These are phyloP conservation scores for Chirona hameri DNA, from an alignment of 2,888 invertebrate genomes.

Conservation along the genomic window DNA sequence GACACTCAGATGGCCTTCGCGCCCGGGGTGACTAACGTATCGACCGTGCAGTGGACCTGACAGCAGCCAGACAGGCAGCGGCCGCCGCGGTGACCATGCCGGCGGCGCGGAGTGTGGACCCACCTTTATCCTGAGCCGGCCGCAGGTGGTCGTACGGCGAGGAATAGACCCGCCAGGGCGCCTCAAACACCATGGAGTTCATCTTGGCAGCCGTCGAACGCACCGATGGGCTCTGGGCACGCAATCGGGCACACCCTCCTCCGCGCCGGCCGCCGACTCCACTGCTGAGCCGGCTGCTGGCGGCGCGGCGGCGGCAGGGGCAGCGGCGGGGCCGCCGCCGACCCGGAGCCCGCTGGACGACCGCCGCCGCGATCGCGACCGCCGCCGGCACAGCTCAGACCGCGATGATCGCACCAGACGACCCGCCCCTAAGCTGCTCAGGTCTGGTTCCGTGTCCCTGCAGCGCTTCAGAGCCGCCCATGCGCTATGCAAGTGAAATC, in stretches of 20 bases:
- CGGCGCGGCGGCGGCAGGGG: not conserved
- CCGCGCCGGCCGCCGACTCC: not conserved
- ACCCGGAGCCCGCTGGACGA: not conserved
- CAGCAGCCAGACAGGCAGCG: no score
- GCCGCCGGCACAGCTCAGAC: not conserved
- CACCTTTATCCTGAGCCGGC: conserved; percentile 7
- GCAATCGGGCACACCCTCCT: not conserved
- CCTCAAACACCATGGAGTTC: conserved; percentile 3
- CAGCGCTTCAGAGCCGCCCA: not conserved
- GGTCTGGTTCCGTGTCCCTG: not conserved
- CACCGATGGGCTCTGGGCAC: not conserved
- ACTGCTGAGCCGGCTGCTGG: not conserved
- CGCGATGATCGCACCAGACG: not conserved
- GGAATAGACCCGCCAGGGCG: conserved; percentile 23
- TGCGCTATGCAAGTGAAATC: not conserved
- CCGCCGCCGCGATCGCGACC: not conserved
- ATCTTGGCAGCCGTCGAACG: not conserved
- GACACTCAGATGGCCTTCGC: no score
- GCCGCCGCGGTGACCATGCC: not conserved
- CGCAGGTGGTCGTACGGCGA: conserved; percentile 30
- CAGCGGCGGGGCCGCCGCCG: not conserved
- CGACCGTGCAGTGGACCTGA: no score
- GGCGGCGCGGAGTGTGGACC: not conserved
- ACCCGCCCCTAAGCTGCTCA: not conserved
- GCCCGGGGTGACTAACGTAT: no score